phyloP scores from a whole-genome alignment of 2,797 vertebrate species.

The Myotis planiceps region DNA sequence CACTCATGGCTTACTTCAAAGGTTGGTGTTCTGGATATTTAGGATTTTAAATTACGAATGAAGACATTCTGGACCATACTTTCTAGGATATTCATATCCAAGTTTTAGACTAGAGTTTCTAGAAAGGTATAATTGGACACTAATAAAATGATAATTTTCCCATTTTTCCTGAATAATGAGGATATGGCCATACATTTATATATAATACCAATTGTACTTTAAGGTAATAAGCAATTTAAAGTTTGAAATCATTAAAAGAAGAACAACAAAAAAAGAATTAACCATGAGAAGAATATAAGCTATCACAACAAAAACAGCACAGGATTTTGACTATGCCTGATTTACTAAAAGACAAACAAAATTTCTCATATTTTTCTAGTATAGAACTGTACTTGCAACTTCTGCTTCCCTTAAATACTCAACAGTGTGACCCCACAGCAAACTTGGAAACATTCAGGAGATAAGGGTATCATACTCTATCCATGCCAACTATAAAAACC shows the following conservation, averaged over 20 bases:
- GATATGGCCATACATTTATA: background rate
- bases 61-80: background rate
- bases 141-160: background rate
- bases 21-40: background rate
- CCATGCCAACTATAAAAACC: background rate
- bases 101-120: background rate
- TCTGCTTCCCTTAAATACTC: background rate
- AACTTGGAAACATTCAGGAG: background rate
- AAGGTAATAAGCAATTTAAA: background rate
- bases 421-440: background rate
- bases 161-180: background rate
- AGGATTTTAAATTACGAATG: background rate
- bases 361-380: background rate
- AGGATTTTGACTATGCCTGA: background rate
- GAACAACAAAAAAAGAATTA: background rate
- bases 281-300: background rate
- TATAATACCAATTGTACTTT: background rate
- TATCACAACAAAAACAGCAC: background rate
- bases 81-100: background rate
- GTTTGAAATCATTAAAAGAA: slow-evolving; percentile 23
- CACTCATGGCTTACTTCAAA: background rate
- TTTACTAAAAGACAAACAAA: background rate
- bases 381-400: background rate
- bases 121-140: background rate
- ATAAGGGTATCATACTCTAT: background rate